Percentiles rank a stretch among this genome's conserved stretches.
Conservation (phyloP, 2,888 invertebrate species). For the Adelphocoris suturalis region DNA sequence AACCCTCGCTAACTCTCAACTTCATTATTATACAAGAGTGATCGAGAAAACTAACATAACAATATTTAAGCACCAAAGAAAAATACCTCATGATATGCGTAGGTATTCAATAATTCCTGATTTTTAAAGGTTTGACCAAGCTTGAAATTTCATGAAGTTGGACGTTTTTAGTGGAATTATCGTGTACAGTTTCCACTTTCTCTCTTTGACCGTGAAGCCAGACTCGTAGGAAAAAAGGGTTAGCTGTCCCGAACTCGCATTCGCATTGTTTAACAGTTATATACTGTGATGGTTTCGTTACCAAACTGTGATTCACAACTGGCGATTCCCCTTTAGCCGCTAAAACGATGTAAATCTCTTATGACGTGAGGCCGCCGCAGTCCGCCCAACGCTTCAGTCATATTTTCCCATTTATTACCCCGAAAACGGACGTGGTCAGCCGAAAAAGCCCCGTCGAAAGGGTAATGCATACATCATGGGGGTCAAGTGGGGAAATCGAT, state of each 20-base stretch:
- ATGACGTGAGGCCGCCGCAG: constrained; percentile 46
- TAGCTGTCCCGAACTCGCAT: neutral
- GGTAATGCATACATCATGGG: neutral
- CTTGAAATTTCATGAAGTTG: too few species aligned
- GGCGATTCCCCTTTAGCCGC: neutral
- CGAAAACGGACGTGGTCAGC: neutral
- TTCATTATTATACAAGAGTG: too few species aligned
- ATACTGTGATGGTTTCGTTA: constrained; percentile 41
- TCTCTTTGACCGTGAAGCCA: too few species aligned
- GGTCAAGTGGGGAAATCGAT: constrained; percentile 27
- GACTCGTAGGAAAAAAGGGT: neutral
- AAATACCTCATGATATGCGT: too few species aligned
- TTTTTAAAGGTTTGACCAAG: too few species aligned
- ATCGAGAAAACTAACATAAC: too few species aligned
- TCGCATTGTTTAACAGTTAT: constrained; percentile 45
- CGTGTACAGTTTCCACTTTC: too few species aligned
- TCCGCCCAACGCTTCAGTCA: constrained; percentile 21
- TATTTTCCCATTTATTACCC: constrained; percentile 54
- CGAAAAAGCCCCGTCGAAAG: neutral
- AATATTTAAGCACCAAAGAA: too few species aligned
- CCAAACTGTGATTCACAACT: constrained; percentile 44
- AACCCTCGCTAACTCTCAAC: too few species aligned
- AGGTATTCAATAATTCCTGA: too few species aligned
- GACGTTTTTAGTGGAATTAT: too few species aligned
- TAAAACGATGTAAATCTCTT: constrained; percentile 62